Evolutionary conservation across 2,113 vertebrate species (phyloP).

Genomic region (Sciurus niger): DNA sequence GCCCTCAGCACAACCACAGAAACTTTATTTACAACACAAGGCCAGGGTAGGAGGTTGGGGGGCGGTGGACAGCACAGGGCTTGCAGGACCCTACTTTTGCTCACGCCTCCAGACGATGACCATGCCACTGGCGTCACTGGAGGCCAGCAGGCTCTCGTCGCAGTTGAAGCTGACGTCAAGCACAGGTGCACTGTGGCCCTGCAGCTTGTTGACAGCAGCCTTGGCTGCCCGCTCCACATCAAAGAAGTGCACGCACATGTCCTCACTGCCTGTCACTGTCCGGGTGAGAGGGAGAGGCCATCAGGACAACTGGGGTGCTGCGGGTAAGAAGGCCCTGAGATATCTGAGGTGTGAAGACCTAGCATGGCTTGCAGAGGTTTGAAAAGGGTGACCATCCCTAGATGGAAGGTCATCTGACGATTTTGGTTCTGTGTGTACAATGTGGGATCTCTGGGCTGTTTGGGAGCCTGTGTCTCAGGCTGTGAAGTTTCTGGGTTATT

Average conservation of each 20-base stretch:
- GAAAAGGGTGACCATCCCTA: background rate
- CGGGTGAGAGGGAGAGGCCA: background rate
- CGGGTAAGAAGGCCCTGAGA: background rate
- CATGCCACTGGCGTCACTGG: slow-evolving; percentile 95
- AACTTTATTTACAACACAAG: slow-evolving; percentile 79
- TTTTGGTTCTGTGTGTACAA: background rate
- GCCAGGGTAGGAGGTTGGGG: background rate
- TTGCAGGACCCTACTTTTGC: slow-evolving; percentile 90
- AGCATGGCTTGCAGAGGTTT: background rate
- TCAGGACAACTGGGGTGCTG: background rate
- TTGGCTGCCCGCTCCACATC: slow-evolving; percentile 96
- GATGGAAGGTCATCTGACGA: background rate
- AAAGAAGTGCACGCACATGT: slow-evolving; percentile 96
- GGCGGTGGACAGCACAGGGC: background rate
- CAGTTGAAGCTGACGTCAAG: slow-evolving; percentile 98
- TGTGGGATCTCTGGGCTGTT: background rate
- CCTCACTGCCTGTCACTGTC: slow-evolving; percentile 96
- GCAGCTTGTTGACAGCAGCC: slow-evolving; percentile 97
- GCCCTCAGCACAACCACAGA: slow-evolving; percentile 56
- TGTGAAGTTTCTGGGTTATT: background rate
- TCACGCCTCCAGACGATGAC: slow-evolving; percentile 98
- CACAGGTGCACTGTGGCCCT: slow-evolving; percentile 95
- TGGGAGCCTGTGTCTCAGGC: background rate
- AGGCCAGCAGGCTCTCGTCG: slow-evolving; percentile 96
- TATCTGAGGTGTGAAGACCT: background rate